Conservation (phyloP, 2,888 invertebrate species). For the Pseudolycoriella hygida region DNA sequence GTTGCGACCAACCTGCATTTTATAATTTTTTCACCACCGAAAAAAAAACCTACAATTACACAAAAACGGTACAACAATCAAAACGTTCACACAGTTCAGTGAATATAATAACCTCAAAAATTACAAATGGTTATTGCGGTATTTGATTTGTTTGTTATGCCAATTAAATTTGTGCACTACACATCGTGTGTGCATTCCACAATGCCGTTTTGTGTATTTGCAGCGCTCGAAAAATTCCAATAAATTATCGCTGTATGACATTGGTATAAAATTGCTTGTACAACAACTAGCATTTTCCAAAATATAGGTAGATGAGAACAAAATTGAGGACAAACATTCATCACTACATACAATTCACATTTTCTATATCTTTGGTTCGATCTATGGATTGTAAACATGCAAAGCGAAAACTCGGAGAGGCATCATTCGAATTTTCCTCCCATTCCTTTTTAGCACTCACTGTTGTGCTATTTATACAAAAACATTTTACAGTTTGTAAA, state of each 20-base stretch:
- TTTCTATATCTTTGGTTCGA: too few species aligned
- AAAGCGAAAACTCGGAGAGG: too few species aligned
- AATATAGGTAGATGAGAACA: neutral
- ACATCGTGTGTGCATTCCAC: neutral
- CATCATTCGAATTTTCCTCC: too few species aligned
- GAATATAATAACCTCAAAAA: neutral
- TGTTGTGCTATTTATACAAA: too few species aligned
- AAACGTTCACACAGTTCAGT: neutral
- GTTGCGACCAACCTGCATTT: too few species aligned
- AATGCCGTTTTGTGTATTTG: neutral
- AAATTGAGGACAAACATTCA: conserved; percentile 1
- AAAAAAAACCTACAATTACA: too few species aligned
- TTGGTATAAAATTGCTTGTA: neutral
- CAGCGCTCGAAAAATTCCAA: neutral
- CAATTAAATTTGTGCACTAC: neutral
- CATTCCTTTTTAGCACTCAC: too few species aligned
- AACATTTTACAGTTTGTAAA: too few species aligned
- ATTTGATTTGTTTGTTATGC: neutral
- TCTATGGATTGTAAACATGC: too few species aligned
- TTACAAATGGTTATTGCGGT: neutral
- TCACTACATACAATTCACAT: neutral
- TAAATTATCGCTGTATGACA: neutral
- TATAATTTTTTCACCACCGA: too few species aligned
- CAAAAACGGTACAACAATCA: neutral
- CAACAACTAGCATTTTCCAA: neutral